Base-by-base conservation (phyloP, 35 echinoderm and acorn worm species). In the Eucidaris tribuloides region DNA sequence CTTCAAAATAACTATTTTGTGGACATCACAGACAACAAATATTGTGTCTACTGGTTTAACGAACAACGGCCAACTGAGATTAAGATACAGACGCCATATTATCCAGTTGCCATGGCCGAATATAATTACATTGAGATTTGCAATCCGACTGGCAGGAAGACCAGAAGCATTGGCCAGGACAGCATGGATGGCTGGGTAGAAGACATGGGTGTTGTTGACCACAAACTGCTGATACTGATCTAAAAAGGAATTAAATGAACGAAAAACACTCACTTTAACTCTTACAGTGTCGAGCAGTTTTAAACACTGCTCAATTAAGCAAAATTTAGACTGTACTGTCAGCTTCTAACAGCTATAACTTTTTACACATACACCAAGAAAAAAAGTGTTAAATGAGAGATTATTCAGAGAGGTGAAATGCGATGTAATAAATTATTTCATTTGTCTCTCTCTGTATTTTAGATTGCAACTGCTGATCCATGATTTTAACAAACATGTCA, bases 91-190 rank as follows among this genome's bases (percentile, higher is more conserved):
- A n/a, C n/a, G 9, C 9, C n/a, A n/a, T 9, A 52, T n/a, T 52
- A 52, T 52, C n/a, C 48, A 52, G n/a, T 52, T 11, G n/a, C 48
- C n/a, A 11, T 52, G 48, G n/a, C n/a, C 9, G n/a, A 52, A 52
- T 43, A 41, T 74, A 74, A 33, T 74, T 11, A 74, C 68, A 44
- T 74, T 42, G 37, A 74, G 28, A 44, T 74, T 74, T 4, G 28
- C 68, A 44, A 74, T 74, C 13, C 68, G 68, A 25, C 68, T 74
- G 2, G 68, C 68, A 2, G 68, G 68, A 74, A 74, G 68, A 6
- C 68, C 68, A 0, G 68, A 74, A 7, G 34, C 68, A 44, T 74
- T 74, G 37, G 68, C 68, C 1, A 74, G 24, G 38, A 40, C 34
- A 44, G 38, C 35, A 22, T 74, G 68, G 0, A 44, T 40, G 4